Base-by-base conservation (phyloP, 2,113 vertebrate species). In the Colius striatus region DNA sequence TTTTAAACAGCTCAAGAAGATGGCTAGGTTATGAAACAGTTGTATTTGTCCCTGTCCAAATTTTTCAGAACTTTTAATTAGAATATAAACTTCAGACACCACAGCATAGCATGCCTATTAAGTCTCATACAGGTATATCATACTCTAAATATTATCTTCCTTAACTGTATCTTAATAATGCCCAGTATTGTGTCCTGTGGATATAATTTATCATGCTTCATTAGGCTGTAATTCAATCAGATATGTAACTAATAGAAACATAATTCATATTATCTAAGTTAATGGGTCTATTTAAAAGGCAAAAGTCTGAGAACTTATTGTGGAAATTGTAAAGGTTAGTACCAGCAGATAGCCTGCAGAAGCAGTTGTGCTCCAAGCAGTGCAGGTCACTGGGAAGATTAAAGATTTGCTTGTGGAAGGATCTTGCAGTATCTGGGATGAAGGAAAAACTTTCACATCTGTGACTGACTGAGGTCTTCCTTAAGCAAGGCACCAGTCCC, bases 41-140 rank as follows among this genome's bases (percentile, higher is more conserved):
- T 32, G 6, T 51, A 85, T 76, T 83, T 84, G n/a, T 53, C 34
- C 70, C 48, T 68, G 43, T 50, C 70, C 95, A 58, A 76, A 34
- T n/a, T 86, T 82, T 97, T 84, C 68, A 75, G 34, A 92, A 92
- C 30, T 91, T 96, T 92, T 90, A 90, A 91, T 92, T 95, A 92
- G 61, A 92, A 57, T 26, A 82, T 25, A 93, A 54, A 67, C 51
- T 83, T 91, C 54, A 95, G 50, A 92, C 15, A 68, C 30, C 30
- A 41, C n/a, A 94, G 38, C n/a, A 85, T 32, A 84, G 34, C 45
- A 72, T 21, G 30, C 13, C 65, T 91, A 80, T 76, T 92, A 90
- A 86, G 50, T 70, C 17, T 54, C 38, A 58, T 27, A 67, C 11
- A 87, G 50, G 79, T 71, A 72, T 79, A 78, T 77, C 58, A 87